A percentile compares a stretch with the other conserved stretches of the same genome.
These are phyloP conservation scores for Agrotis puta DNA, from an alignment of 2,888 invertebrate species.

Conservation along the genomic window DNA sequence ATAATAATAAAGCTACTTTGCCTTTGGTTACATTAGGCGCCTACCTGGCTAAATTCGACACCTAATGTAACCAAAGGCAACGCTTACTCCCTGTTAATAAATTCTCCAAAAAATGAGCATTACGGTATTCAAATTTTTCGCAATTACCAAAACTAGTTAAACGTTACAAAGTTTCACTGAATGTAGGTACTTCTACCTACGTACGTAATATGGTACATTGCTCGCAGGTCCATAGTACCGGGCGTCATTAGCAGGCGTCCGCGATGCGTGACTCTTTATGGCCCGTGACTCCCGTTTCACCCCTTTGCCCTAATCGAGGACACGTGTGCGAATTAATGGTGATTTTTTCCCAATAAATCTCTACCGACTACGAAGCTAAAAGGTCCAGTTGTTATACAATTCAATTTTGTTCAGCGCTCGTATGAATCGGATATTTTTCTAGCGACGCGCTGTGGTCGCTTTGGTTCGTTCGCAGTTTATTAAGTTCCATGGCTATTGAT, in stretches of 20 bases:
- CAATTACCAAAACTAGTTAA: constrained; percentile 64
- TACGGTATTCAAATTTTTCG: constrained; percentile 43
- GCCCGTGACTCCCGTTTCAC: constrained; percentile 85
- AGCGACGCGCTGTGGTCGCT: constrained; percentile 54
- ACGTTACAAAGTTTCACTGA: constrained; percentile 49
- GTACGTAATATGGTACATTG: constrained; percentile 54
- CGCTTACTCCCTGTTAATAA: constrained; percentile 22
- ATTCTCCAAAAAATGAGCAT: constrained; percentile 32
- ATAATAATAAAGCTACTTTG: no score
- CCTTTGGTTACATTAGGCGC: no score
- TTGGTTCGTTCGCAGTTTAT: constrained; percentile 47
- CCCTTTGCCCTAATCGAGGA: constrained; percentile 87
- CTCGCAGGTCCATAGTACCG: constrained; percentile 62
- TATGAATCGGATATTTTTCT: constrained; percentile 65
- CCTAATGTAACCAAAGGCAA: constrained; percentile 1
- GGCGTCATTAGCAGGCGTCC: constrained; percentile 82
- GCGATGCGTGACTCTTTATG: constrained; percentile 88
- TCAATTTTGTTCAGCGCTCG: constrained; percentile 62
- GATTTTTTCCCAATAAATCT: constrained; percentile 84
- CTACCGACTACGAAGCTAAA: constrained; percentile 70
- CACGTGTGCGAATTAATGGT: constrained; percentile 89
- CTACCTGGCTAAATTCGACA: not conserved
- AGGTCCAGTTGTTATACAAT: constrained; percentile 75
- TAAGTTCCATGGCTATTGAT: constrained; percentile 40
- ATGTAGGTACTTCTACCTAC: constrained; percentile 24